phyloP scores from a whole-genome alignment of 2,888 invertebrate species.

The Branchellion lobata region DNA sequence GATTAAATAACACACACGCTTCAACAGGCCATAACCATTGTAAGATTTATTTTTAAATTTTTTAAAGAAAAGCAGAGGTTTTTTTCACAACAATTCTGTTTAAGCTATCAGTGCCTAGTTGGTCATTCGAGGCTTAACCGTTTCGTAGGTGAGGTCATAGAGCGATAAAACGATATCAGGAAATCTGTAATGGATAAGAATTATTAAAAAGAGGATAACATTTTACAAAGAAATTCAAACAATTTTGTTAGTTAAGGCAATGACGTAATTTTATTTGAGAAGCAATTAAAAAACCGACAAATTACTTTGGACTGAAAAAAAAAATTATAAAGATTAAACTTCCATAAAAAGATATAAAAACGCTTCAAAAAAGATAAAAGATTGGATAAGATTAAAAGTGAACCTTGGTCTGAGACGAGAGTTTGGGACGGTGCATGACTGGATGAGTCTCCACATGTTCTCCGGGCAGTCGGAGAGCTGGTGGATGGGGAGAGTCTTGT shows the following conservation, averaged over 20 bases:
- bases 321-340: too few species aligned
- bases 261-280: too few species aligned
- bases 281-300: too few species aligned
- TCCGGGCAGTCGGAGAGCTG: conserved; percentile 40
- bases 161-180: conserved; percentile 33
- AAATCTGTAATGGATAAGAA: not conserved
- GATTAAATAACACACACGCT: too few species aligned
- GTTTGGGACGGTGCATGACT: conserved; percentile 54
- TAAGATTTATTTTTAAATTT: too few species aligned
- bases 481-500: not conserved
- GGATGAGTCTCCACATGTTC: conserved; percentile 38
- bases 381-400: conserved; percentile 7
- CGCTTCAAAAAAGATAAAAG: not conserved
- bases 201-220: too few species aligned
- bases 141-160: conserved; percentile 42
- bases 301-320: too few species aligned
- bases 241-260: too few species aligned
- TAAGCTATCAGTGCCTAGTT: not conserved
- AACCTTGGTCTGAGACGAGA: conserved; percentile 63
- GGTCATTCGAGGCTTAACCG: not conserved
- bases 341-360: not conserved
- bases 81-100: conserved; percentile 1
- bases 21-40: too few species aligned
- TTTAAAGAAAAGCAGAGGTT: too few species aligned
- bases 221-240: too few species aligned